A percentile compares a stretch with the other conserved stretches of the same genome.
Conservation (phyloP, 2,797 vertebrate genomes). For the Phrynocephalus vlangalii region DNA sequence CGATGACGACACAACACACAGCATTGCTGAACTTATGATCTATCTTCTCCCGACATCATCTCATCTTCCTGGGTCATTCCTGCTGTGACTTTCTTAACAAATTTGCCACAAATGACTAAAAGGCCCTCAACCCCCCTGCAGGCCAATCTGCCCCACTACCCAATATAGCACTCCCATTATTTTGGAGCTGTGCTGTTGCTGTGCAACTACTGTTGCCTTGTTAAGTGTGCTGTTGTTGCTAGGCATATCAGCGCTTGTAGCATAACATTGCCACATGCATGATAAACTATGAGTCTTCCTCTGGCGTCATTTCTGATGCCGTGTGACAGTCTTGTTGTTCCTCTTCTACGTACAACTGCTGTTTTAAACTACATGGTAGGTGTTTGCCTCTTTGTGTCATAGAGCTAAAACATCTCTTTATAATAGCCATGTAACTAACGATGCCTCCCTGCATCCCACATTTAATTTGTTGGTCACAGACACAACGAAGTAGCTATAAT, state of each 20-base stretch:
- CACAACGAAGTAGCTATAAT: too few relatives aligned
- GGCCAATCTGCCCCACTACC: neutral
- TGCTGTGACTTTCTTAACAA: neutral
- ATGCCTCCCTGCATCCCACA: too few relatives aligned
- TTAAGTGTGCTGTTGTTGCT: neutral
- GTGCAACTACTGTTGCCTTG: conserved; percentile 1
- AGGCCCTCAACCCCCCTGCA: neutral
- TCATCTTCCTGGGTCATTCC: neutral
- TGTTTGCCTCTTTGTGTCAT: too few relatives aligned
- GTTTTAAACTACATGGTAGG: neutral
- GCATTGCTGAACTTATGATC: too few relatives aligned
- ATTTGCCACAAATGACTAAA: neutral
- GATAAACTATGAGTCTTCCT: neutral
- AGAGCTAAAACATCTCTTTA: neutral
- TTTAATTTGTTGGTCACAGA: neutral
- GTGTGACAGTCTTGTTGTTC: neutral
- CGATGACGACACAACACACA: too few relatives aligned
- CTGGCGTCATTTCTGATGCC: neutral
- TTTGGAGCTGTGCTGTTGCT: neutral
- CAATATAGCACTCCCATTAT: neutral
- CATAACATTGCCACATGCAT: neutral
- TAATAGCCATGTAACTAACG: neutral
- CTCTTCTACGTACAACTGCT: neutral
- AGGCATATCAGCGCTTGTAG: neutral
- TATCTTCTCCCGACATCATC: too few relatives aligned